A percentile compares a stretch with the other conserved stretches of the same genome.
These are phyloP conservation scores for Gallinago solitaria DNA, from an alignment of 2,797 vertebrate species.

Conservation along the genomic window DNA sequence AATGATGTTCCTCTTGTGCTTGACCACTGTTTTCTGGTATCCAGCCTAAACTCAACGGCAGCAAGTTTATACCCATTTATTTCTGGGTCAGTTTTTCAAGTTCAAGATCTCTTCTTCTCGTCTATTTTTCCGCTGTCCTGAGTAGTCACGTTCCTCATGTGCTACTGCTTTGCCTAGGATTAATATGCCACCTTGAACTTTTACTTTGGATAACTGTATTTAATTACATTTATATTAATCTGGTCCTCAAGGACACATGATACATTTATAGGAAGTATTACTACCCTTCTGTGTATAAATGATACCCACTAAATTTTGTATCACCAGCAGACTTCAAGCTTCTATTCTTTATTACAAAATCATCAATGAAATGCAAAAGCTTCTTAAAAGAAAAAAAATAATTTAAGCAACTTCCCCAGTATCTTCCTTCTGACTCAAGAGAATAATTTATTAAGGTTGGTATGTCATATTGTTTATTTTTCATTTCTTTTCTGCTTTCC, in stretches of 20 bases:
- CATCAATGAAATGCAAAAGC: not conserved
- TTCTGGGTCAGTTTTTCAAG: too few relatives aligned
- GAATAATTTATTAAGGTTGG: not conserved
- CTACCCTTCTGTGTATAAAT: not conserved
- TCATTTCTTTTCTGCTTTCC: not conserved
- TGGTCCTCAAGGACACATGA: not conserved
- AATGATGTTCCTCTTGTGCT: not conserved
- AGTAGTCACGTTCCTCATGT: not conserved
- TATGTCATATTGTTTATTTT: not conserved
- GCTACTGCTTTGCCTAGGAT: not conserved
- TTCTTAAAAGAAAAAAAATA: not conserved
- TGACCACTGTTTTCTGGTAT: not conserved
- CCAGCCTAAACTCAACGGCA: not conserved
- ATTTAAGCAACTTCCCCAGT: not conserved
- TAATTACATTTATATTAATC: not conserved
- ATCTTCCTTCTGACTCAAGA: not conserved
- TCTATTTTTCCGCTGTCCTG: not conserved
- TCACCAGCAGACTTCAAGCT: fast-evolving
- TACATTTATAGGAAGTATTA: not conserved
- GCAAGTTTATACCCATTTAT: not conserved
- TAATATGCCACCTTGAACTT: not conserved
- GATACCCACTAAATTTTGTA: fast-evolving
- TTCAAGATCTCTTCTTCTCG: not conserved
- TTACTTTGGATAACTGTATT: not conserved
- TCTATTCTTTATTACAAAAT: not conserved